Conservation (phyloP, 2,113 vertebrate genomes). For the Smithornis capensis region DNA sequence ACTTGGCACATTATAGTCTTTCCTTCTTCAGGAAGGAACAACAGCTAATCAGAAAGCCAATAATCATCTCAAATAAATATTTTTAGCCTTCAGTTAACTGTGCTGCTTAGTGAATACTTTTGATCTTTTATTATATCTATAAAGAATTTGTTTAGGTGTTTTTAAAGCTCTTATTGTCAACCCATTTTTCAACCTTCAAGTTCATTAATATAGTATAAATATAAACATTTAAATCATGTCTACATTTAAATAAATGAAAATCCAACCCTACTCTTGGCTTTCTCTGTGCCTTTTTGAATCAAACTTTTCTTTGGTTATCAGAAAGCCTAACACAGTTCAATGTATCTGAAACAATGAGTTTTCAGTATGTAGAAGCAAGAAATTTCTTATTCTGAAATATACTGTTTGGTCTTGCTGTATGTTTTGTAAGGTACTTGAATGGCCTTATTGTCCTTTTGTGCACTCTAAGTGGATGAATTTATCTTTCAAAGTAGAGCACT, state of each 20-base stretch:
- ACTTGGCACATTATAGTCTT: neutral
- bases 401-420: slow-evolving; percentile 15
- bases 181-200: neutral
- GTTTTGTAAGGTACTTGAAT: slow-evolving; percentile 30
- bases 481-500: slow-evolving; percentile 28
- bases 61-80: neutral
- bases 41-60: neutral
- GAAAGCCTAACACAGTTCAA: neutral
- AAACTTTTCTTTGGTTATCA: neutral
- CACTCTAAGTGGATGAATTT: slow-evolving; percentile 35
- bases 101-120: neutral
- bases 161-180: neutral
- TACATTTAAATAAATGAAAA: neutral
- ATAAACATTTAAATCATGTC: neutral
- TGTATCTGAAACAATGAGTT: neutral
- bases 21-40: neutral
- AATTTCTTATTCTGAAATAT: slow-evolving; percentile 3
- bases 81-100: neutral
- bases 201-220: neutral
- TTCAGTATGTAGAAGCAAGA: neutral
- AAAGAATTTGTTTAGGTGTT: neutral
- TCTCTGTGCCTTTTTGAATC: neutral
- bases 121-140: neutral
- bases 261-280: neutral
- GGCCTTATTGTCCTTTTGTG: slow-evolving; percentile 25